Evolutionary conservation across 2,797 vertebrate species (phyloP).

Genomic region (Limosa lapponica): DNA sequence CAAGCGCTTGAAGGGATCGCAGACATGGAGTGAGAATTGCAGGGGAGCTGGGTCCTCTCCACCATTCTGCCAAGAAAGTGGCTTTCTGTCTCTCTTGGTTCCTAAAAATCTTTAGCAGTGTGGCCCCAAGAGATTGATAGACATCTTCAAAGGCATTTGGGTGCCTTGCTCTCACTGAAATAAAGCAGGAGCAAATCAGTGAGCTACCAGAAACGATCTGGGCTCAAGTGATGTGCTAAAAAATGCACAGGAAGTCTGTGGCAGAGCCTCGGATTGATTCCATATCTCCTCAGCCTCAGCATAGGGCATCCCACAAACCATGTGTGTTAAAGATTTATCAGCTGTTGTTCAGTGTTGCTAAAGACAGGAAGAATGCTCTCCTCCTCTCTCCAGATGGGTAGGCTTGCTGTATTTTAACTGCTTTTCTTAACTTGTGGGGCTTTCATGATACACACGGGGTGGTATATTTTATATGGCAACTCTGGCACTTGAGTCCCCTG

Average conservation of each 20-base stretch:
- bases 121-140: not conserved
- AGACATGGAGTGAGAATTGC: not conserved
- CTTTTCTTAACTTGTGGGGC: not conserved
- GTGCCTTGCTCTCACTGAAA: constrained; percentile 9
- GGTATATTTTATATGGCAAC: not conserved
- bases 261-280: constrained; percentile 59
- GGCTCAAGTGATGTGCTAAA: constrained; percentile 25
- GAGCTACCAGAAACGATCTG: constrained; percentile 26
- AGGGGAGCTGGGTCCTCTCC: not conserved
- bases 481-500: accelerated
- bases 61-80: not conserved
- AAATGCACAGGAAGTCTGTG: constrained; percentile 63
- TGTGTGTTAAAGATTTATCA: constrained; percentile 70
- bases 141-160: constrained; percentile 16
- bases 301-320: constrained; percentile 56
- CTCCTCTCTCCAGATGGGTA: constrained; percentile 54
- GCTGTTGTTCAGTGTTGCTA: constrained; percentile 64
- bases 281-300: constrained; percentile 32
- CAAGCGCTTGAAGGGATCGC: not conserved
- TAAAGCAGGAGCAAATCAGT: constrained; percentile 29
- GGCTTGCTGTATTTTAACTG: constrained; percentile 14
- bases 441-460: not conserved
- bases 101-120: not conserved
- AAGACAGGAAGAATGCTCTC: constrained; percentile 59
- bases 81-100: not conserved